Conservation (phyloP, 53 echinoderm and acorn worm species). For the Echinarachnius parma region DNA sequence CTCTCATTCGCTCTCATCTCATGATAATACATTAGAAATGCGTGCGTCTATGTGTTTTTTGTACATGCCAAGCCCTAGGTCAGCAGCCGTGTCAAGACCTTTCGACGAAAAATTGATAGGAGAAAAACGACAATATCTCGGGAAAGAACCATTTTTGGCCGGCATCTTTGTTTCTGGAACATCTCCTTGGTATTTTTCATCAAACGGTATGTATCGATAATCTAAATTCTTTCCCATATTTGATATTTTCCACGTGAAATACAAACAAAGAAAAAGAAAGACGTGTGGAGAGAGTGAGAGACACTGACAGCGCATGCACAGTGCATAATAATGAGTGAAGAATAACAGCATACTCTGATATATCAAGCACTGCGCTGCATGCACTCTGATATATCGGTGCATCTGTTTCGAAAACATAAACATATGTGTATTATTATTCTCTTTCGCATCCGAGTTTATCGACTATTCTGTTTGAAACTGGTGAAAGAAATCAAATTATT, state of each 20-base stretch:
- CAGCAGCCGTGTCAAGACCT: conserved; percentile 41
- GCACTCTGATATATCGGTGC: too few species aligned
- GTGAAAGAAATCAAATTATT: too few species aligned
- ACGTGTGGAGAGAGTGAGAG: conserved; percentile 44
- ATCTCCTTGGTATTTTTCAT: conserved; percentile 13
- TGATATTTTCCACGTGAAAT: not conserved
- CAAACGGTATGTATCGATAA: not conserved
- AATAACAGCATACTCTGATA: too few species aligned
- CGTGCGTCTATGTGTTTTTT: conserved; percentile 45
- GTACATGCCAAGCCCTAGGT: conserved; percentile 36
- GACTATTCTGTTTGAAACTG: too few species aligned
- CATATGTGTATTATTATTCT: too few species aligned
- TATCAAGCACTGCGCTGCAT: too few species aligned
- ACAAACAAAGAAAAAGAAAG: conserved; percentile 50
- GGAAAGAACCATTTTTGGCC: not conserved
- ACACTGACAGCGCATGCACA: conserved; percentile 28
- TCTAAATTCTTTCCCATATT: not conserved
- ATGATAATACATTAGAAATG: conserved; percentile 49
- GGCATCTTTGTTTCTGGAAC: not conserved
- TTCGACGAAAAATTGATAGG: conserved; percentile 29
- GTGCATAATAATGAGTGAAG: too few species aligned
- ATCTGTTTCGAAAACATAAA: too few species aligned
- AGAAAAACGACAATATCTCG: conserved; percentile 34
- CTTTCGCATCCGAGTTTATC: too few species aligned
- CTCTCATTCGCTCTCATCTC: conserved; percentile 48